phyloP scores from a whole-genome alignment of 2,888 invertebrate genomes.

The Parasteatoda lunata region DNA sequence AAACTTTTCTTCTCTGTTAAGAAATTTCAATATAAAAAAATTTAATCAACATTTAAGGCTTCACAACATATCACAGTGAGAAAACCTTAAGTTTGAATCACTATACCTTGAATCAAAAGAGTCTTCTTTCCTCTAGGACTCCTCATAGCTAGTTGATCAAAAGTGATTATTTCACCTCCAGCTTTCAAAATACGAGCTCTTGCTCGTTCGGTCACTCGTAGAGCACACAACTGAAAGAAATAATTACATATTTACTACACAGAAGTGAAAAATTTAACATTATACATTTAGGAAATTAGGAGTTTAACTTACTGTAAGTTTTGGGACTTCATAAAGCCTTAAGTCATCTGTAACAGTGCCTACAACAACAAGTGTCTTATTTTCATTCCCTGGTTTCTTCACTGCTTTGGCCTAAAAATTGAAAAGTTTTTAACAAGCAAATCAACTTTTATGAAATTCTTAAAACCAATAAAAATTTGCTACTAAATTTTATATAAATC shows the following conservation, averaged over 20 bases:
- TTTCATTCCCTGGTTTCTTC: slow-evolving; percentile 89
- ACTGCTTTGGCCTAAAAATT: slow-evolving; percentile 81
- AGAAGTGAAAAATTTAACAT: slow-evolving; percentile 18
- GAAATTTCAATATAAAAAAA: too few relatives aligned
- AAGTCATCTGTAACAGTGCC: slow-evolving; percentile 96
- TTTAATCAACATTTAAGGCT: too few relatives aligned
- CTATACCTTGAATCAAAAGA: slow-evolving; percentile 88
- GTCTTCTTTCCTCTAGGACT: slow-evolving; percentile 96
- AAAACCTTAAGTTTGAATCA: not conserved
- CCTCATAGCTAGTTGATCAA: slow-evolving; percentile 95
- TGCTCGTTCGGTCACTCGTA: slow-evolving; percentile 94
- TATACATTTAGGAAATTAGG: slow-evolving; percentile 5
- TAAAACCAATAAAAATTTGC: too few relatives aligned
- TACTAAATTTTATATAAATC: too few relatives aligned
- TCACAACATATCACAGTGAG: not conserved
- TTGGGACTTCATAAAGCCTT: slow-evolving; percentile 92
- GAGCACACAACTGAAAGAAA: slow-evolving; percentile 83
- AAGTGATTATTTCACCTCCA: slow-evolving; percentile 96
- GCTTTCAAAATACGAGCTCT: slow-evolving; percentile 96
- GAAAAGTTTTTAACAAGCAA: not conserved
- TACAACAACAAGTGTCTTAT: slow-evolving; percentile 92
- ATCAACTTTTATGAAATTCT: not conserved
- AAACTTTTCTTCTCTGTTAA: too few relatives aligned
- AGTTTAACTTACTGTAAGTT: slow-evolving; percentile 81
- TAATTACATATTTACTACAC: not conserved